Evolutionary conservation across 1,140 invertebrate genomes (phyloP), one percentile per base, ranked within the genome.

Genomic region (Dinoponera quadriceps): DNA sequence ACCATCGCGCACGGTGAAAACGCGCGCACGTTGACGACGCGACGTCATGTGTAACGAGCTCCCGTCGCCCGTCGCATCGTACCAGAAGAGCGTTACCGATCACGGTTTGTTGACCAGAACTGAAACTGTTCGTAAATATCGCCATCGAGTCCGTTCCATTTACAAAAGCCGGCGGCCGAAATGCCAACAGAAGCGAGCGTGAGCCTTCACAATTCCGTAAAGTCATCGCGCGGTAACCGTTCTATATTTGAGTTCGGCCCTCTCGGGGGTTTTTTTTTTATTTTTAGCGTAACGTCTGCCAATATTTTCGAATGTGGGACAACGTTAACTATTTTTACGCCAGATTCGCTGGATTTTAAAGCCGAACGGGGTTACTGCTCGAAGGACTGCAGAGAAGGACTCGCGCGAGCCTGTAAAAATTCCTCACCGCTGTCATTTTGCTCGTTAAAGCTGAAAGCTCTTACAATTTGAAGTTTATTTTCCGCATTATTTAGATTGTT

Each of bases 111-210:
- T 18, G 49, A 77, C 33, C 38, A 27, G 65, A 77, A 77, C 51
- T n/a, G 25, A 65, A 74, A 60, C 20, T 13, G 13, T 54, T 77
- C 2, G 29, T 65, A 77, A 75, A 38, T 66, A 77, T 14, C 73
- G 27, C 18, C 2, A 7, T 9, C 14, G 14, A 33, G 48, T 27
- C 44, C 65, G 20, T 62, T 77, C 44, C 11, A 62, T 54, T 66
- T 49, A 55, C 20, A 29, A 54, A 51, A 65, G 18, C 2, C 2
- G 13, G 0, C 11, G n/a, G 62, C 14, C 44, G 20, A 51, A 63
- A 49, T 49, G 44, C 9, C 20, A 63, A 74, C 22, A 49, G n/a
- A 51, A 49, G 14, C 38, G 27, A 1, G 14, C 38, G 60, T 18
- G 22, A 62, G n/a, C 2, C 48, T 13, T 14, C 38, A 16, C 38